Evolutionary conservation across 2,113 vertebrate species (phyloP).

Genomic region (human (Homo sapiens)): DNA sequence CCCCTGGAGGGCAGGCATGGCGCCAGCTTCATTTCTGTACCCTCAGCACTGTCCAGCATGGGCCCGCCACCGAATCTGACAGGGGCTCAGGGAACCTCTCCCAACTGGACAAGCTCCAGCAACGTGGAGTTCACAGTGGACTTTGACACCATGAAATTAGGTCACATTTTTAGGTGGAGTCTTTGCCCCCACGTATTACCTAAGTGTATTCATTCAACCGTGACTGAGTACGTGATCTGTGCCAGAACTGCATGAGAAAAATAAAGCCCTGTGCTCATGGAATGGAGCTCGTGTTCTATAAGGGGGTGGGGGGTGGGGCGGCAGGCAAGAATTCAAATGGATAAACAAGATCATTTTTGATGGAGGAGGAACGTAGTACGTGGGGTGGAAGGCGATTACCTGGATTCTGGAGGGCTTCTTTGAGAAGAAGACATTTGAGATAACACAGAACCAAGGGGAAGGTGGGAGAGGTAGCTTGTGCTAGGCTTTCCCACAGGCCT

Average conservation of each 20-base stretch:
- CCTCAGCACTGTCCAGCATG: fast-evolving
- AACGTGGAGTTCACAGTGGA: background rate
- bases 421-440: background rate
- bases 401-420: background rate
- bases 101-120: background rate
- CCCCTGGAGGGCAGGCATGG: too few species aligned
- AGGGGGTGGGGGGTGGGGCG: background rate
- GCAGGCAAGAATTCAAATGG: background rate
- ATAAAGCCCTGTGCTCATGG: background rate
- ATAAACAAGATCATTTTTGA: background rate
- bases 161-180: background rate
- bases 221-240: background rate
- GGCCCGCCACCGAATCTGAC: background rate
- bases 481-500: background rate
- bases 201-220: background rate
- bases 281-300: fast-evolving
- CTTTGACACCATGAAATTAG: background rate
- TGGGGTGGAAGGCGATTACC: background rate
- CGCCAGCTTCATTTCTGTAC: background rate
- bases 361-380: too few species aligned
- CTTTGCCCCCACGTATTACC: background rate
- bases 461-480: background rate
- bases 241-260: background rate
- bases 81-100: background rate
- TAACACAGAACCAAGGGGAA: background rate